Base-by-base conservation (phyloP, 2,113 vertebrate genomes). In the Plestiodon gilberti region DNA sequence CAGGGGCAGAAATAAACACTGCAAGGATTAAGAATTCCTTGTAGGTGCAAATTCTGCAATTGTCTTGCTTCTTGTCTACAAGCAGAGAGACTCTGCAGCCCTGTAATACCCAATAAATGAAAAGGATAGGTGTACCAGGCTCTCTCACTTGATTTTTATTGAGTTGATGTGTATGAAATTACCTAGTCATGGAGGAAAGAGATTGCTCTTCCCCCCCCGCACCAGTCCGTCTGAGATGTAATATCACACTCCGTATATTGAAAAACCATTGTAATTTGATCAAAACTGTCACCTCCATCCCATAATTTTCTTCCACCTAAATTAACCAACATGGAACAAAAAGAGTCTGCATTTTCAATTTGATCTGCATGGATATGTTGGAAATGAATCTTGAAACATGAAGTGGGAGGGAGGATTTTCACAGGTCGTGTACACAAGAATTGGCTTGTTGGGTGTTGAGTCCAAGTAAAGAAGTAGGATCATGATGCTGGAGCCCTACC, bases 101-200 rank as follows among this genome's bases (percentile, higher is more conserved):
- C 70, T 30, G 23, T 64, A 80, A 75, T 74, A 23, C 59, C 79
- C 81, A 55, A 33, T 81, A 87, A 75, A 87, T 81, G 85, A 87
- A 87, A 38, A 35, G 78, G 81, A 74, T 81, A 55, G 59, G 23
- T 74, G 69, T 65, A 62, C 6, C n/a, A 30, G 61, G 57, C 69
- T 40, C 57, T 15, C 78, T 75, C 23, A 0, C 57, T 55, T 81
- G 69, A 75, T 75, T 81, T 57, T 87, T 81, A 87, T 87, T 87
- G 85, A 81, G 85, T 62, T 87, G 78, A 87, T 87, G 70, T 65
- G 78, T 81, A 74, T 75, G 85, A 87, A 87, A 81, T 87, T 87
- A 87, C 85, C 85, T 74, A 87, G 69, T 71, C 85, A 81, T 65
- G 85, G 78, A 81, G 59, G 80, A 75, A 87, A 81, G 59, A 74